phyloP scores from a whole-genome alignment of 2,797 vertebrate species.

The Melanotaenia pygmaea region DNA sequence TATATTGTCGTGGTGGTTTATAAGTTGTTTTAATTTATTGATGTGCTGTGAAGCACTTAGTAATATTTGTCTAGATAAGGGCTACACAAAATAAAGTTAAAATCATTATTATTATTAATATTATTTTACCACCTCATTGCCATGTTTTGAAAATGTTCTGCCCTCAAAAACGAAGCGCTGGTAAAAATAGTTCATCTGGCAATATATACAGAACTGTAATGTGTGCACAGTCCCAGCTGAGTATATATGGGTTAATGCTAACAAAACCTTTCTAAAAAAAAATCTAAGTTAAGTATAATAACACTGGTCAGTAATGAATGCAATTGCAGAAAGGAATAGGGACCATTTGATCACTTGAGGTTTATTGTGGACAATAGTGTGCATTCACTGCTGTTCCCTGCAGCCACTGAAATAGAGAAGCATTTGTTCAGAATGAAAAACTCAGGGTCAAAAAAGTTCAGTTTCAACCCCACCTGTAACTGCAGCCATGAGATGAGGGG shows the following conservation, averaged over 20 bases:
- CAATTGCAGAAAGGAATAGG: slow-evolving; percentile 34
- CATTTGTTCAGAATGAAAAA: slow-evolving; percentile 39
- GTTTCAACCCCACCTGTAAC: slow-evolving; percentile 22
- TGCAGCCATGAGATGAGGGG: slow-evolving; percentile 11
- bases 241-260: neutral
- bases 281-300: slow-evolving; percentile 19
- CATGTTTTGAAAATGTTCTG: neutral
- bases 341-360: slow-evolving; percentile 43
- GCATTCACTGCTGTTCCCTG: slow-evolving; percentile 43
- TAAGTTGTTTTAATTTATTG: neutral
- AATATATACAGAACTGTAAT: neutral
- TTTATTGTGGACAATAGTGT: slow-evolving; percentile 45
- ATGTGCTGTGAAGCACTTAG: too few relatives aligned
- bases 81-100: too few relatives aligned
- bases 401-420: slow-evolving; percentile 36
- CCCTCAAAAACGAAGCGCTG: neutral
- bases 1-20: neutral
- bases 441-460: slow-evolving; percentile 39
- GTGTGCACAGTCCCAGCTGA: neutral
- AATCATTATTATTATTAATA: too few relatives aligned
- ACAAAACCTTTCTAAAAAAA: slow-evolving; percentile 3
- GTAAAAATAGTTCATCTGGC: neutral
- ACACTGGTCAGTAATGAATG: slow-evolving; percentile 9
- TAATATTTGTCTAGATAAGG: neutral
- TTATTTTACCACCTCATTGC: neutral